Percentiles rank a stretch among this genome's conserved stretches.
These are phyloP conservation scores for Suillia variegata DNA, from an alignment of 2,888 invertebrate genomes.

Conservation along the genomic window DNA sequence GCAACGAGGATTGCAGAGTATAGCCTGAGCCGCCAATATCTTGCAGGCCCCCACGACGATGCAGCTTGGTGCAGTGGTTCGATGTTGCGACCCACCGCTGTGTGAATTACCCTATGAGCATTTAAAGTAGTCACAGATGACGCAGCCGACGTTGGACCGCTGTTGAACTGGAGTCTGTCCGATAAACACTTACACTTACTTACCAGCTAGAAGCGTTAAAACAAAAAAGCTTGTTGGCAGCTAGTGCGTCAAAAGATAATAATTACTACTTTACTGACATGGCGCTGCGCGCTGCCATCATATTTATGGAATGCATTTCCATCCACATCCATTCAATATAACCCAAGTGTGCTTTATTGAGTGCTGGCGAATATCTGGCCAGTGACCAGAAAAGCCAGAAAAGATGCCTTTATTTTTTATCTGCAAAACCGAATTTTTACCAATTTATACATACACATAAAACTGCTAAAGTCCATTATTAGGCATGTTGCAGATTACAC, in stretches of 20 bases:
- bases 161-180: no score
- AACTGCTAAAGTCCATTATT: constrained; percentile 31
- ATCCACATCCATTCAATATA: not conserved
- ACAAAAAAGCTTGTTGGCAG: not conserved
- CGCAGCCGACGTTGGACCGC: constrained; percentile 18
- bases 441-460: constrained; percentile 21
- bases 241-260: constrained; percentile 13
- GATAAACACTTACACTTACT: no score
- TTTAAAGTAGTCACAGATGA: constrained; percentile 15
- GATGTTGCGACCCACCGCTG: constrained; percentile 55
- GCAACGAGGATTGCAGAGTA: constrained; percentile 7
- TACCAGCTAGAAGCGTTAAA: no score
- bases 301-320: constrained; percentile 34
- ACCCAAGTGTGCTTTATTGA: not conserved
- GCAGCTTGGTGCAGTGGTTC: no score
- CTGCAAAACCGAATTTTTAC: constrained; percentile 26
- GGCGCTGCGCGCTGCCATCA: constrained; percentile 38
- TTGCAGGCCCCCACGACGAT: no score
- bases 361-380: no score
- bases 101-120: constrained; percentile 32
- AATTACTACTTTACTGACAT: constrained; percentile 53
- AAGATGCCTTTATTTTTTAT: constrained; percentile 18
- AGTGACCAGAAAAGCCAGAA: no score
- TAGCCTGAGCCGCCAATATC: constrained; percentile 16
- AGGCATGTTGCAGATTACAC: constrained; percentile 12